Conservation (phyloP, 2,113 vertebrate species). For the Cinclus mexicanus region DNA sequence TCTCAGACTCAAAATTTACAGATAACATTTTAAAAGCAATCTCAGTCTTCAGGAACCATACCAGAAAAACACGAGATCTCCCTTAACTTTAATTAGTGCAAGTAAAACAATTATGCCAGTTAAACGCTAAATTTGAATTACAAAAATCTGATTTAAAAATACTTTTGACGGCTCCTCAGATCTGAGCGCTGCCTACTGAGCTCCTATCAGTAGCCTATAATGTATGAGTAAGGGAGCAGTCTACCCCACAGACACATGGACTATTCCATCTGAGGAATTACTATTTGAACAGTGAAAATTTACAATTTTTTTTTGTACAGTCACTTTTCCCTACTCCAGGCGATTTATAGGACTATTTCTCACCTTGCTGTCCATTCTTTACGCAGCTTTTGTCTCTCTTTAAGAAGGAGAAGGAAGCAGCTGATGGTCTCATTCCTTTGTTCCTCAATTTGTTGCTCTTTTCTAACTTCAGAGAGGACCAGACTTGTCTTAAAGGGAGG, state of each 20-base stretch:
- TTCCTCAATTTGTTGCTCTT: slow-evolving; percentile 65
- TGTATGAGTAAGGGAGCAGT: not conserved
- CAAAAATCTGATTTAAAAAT: not conserved
- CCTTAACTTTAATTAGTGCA: not conserved
- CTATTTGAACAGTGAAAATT: not conserved
- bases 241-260: not conserved
- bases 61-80: not conserved
- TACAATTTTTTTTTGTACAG: not conserved
- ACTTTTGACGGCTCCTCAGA: not conserved
- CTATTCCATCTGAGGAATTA: not conserved
- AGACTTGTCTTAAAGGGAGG: slow-evolving; percentile 83
- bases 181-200: not conserved
- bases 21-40: not conserved
- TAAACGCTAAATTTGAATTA: not conserved
- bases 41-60: not conserved
- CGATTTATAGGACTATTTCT: slow-evolving; percentile 12
- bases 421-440: slow-evolving; percentile 80
- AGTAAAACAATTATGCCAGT: not conserved
- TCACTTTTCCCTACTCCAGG: not conserved
- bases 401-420: slow-evolving; percentile 81
- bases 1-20: not conserved
- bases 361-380: slow-evolving; percentile 92
- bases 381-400: slow-evolving; percentile 86
- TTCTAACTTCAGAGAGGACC: slow-evolving; percentile 70
- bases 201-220: not conserved